A percentile compares a stretch with the other conserved stretches of the same genome.
phyloP scores from a whole-genome alignment of 2,113 vertebrate species.

The Microtus pennsylvanicus region DNA sequence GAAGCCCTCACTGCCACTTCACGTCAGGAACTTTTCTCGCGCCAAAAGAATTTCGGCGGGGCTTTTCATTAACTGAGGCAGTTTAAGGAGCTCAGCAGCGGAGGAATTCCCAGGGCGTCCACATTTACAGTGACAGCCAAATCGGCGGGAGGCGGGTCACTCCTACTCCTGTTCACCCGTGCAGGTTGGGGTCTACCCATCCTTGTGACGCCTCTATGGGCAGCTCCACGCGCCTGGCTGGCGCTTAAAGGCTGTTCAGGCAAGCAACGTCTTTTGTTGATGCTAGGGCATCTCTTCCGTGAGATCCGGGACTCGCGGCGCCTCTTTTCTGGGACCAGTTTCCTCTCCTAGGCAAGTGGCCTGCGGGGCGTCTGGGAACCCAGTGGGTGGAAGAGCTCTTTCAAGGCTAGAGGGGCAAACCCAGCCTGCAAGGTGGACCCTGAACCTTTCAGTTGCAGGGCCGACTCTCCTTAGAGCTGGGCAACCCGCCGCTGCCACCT shows the following conservation, averaged over 20 bases:
- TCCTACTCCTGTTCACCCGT: background rate
- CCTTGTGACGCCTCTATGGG: accelerated
- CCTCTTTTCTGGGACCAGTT: background rate
- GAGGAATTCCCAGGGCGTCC: background rate
- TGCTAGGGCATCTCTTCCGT: background rate
- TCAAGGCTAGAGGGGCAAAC: accelerated
- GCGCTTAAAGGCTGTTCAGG: background rate
- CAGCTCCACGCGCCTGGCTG: accelerated
- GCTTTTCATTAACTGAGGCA: background rate
- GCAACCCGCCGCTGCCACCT: background rate
- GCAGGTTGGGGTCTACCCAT: background rate
- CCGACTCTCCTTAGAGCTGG: background rate
- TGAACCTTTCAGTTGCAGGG: background rate
- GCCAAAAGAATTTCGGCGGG: background rate
- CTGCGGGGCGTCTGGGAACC: background rate
- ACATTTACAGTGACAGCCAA: background rate
- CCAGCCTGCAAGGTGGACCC: background rate
- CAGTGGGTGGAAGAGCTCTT: background rate
- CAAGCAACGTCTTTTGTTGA: background rate
- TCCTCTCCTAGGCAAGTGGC: background rate
- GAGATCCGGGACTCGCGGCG: background rate
- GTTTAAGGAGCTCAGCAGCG: background rate
- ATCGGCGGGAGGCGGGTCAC: accelerated
- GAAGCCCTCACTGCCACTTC: background rate
- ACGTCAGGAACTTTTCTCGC: background rate